A percentile compares a stretch with the other conserved stretches of the same genome.
Evolutionary conservation across 1,140 invertebrate genomes (phyloP).

Genomic region (Aphelinus atriplicis): DNA sequence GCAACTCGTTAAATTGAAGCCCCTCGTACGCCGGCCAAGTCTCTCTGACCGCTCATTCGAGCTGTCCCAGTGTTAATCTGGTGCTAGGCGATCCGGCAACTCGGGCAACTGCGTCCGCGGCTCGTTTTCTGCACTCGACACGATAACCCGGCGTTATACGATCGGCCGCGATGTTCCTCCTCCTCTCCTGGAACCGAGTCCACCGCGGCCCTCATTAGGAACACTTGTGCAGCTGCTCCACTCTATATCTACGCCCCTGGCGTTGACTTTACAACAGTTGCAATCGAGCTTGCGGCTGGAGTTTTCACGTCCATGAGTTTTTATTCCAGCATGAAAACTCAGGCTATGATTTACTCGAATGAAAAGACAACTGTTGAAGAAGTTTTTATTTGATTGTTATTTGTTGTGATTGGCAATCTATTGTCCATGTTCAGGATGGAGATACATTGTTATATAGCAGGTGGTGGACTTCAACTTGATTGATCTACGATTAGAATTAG

Average conservation of each 20-base stretch:
- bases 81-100: too few species aligned
- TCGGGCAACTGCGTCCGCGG: conserved; percentile 32
- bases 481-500: too few species aligned
- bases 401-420: too few species aligned
- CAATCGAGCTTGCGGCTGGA: conserved; percentile 3
- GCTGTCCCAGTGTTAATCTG: too few species aligned
- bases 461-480: too few species aligned
- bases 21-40: too few species aligned
- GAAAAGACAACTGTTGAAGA: neutral
- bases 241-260: neutral
- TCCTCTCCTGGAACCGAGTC: conserved; percentile 17
- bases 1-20: too few species aligned
- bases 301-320: neutral
- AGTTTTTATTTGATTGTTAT: too few species aligned
- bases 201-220: conserved; percentile 12
- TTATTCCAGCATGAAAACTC: too few species aligned
- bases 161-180: neutral
- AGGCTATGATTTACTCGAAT: neutral
- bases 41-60: too few species aligned
- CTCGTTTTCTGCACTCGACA: conserved; percentile 14
- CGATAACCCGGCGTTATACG: conserved; percentile 16
- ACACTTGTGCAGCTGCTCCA: conserved; percentile 1
- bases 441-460: too few species aligned
- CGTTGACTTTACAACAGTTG: neutral
- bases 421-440: too few species aligned